These are phyloP conservation scores for Jacana jacana DNA, from an alignment of 2,113 vertebrate species.

Conservation along the genomic window DNA sequence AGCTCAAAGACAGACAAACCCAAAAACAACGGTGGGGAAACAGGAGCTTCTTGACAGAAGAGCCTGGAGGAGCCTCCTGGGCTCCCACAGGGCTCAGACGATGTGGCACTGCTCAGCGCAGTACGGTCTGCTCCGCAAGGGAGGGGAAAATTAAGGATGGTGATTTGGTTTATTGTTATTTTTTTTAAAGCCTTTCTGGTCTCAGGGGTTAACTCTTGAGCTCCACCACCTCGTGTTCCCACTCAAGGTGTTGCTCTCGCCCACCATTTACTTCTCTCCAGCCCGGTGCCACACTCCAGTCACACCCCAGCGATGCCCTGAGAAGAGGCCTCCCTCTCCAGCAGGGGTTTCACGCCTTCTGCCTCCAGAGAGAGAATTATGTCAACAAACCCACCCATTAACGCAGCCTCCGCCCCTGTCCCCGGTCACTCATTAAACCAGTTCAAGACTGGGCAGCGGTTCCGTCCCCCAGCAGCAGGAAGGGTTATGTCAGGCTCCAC, in stretches of 20 bases:
- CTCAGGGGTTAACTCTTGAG: background rate
- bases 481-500: background rate
- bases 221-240: no score
- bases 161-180: background rate
- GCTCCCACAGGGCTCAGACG: background rate
- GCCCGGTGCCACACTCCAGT: rapidly evolving
- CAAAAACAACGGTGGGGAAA: background rate
- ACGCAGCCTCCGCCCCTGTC: background rate
- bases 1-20: background rate
- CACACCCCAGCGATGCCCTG: rapidly evolving
- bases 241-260: rapidly evolving
- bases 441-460: background rate
- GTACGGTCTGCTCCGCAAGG: rapidly evolving
- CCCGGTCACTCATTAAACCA: constrained; percentile 34
- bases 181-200: background rate
- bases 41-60: background rate
- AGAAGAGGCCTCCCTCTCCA: background rate
- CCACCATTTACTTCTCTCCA: rapidly evolving
- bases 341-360: rapidly evolving
- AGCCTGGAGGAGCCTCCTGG: background rate
- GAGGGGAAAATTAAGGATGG: background rate
- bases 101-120: background rate
- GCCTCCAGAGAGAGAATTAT: background rate
- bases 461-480: background rate
- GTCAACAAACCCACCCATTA: background rate